Conservation (phyloP, 2,888 invertebrate genomes). For the Drosophila pegasa region DNA sequence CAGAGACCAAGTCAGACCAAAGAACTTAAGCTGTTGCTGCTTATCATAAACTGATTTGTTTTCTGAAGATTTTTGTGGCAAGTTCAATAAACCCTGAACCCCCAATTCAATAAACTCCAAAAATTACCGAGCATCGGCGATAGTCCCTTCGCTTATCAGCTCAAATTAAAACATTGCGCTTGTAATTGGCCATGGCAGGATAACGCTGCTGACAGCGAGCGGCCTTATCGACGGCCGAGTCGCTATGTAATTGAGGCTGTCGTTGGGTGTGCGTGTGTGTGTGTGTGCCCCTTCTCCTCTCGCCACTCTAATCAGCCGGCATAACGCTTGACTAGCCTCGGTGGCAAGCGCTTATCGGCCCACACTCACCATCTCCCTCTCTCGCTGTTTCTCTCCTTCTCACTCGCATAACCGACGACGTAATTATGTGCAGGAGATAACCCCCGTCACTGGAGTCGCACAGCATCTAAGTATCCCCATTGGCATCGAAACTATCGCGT, state of each 20-base stretch:
- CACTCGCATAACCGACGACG: constrained; percentile 27
- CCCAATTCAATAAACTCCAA: constrained; percentile 41
- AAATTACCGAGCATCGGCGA: constrained; percentile 51
- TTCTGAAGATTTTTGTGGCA: constrained; percentile 28
- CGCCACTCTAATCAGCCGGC: constrained; percentile 70
- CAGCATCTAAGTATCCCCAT: constrained; percentile 30
- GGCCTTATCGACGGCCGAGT: constrained; percentile 56
- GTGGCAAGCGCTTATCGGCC: constrained; percentile 61
- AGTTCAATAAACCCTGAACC: constrained; percentile 69
- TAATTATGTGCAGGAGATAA: constrained; percentile 71
- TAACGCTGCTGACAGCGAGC: constrained; percentile 66
- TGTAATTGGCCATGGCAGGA: constrained; percentile 73
- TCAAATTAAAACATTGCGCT: constrained; percentile 79
- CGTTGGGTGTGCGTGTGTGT: constrained; percentile 35
- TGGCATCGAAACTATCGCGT: constrained; percentile 45
- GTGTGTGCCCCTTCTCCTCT: constrained; percentile 18
- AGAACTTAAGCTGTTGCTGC: constrained; percentile 23
- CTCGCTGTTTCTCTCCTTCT: constrained; percentile 8
- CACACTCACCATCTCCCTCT: constrained; percentile 18
- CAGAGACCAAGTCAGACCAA: constrained; percentile 15
- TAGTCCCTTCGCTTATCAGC: constrained; percentile 57
- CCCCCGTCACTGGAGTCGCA: constrained; percentile 31
- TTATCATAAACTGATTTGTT: constrained; percentile 62
- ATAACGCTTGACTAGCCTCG: constrained; percentile 79
- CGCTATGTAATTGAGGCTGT: constrained; percentile 69